A percentile compares a stretch with the other conserved stretches of the same genome.
Conservation (phyloP, 2,888 invertebrate genomes). For the Celastrina argiolus region DNA sequence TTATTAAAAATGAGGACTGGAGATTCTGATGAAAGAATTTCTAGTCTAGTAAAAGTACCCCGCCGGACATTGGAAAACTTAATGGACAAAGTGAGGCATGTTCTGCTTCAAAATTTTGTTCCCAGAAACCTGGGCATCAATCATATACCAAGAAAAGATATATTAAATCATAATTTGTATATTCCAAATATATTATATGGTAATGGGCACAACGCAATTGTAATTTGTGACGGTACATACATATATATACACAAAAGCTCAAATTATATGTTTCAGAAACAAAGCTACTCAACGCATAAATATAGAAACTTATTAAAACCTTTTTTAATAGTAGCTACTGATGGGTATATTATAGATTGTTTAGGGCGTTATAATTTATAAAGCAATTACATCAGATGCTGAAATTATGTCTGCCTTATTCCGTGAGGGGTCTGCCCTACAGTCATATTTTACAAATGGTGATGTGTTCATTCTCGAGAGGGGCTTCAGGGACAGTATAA, state of each 20-base stretch:
- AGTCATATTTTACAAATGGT: neutral
- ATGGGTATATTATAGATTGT: neutral
- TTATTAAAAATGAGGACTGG: conserved; percentile 23
- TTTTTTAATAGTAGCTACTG: neutral
- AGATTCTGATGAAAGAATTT: conserved; percentile 17
- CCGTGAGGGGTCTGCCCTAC: neutral
- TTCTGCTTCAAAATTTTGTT: neutral
- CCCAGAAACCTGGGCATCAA: neutral
- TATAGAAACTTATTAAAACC: conserved; percentile 15
- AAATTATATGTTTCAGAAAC: conserved; percentile 15
- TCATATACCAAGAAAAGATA: neutral
- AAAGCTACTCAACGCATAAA: conserved; percentile 6
- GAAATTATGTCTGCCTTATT: neutral
- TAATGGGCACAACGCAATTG: conserved; percentile 9
- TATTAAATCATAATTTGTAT: neutral
- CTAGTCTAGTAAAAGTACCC: neutral
- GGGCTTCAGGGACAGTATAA: neutral
- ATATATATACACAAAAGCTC: conserved; percentile 20
- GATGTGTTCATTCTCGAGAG: neutral
- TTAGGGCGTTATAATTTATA: neutral
- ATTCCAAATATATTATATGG: conserved; percentile 16
- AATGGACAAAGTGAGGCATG: conserved; percentile 3
- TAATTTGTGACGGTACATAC: conserved; percentile 21
- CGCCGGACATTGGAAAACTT: neutral
- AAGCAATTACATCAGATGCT: neutral